Base-by-base conservation (phyloP, 1,140 invertebrate genomes). In the Anoplolepis gracilipes region DNA sequence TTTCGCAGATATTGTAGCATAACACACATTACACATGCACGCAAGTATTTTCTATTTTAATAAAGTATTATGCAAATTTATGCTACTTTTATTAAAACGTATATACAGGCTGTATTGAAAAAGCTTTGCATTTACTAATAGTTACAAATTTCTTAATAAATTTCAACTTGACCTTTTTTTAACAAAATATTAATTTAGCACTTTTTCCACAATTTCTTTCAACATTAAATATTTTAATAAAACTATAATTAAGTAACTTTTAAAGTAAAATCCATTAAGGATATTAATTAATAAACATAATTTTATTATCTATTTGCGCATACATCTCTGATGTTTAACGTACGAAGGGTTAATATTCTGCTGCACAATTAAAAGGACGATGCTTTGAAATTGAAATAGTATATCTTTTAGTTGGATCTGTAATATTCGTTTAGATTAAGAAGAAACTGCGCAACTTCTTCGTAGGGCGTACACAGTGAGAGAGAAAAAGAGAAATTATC, bases 41-140 rank as follows among this genome's bases (percentile, higher is more conserved):
- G 65, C 33, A 36, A 81, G 19, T 36, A 19, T 82, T 81, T 67
- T 46, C 42, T 11, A 30, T 81, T 82, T 30, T 46, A 73, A 82
- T 73, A 42, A 73, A 82, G 61, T 82, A 82, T 82, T 61, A 61
- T 73, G 67, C 36, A 82, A 59, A 73, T 82, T 73, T 25, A 28
- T 59, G 25, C 49, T 28, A 46, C 33, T 82, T 59, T 72, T 72
- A 57, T 57, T 28, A 19, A 67, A 13, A 25, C 36, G 4, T 73
- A 33, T n/a, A 69, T 19, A 55, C 22, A 6, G 42, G 61, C 16
- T 65, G 28, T 33, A 64, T 28, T 28, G 13, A 81, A 81, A 22
- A 72, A 65, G n/a, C 42, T 70, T 81, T 8, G 7, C 3, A 53
- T 42, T 78, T 65, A 25, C 25, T 59, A 3, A 16, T 16, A 81